Evolutionary conservation across 2,888 invertebrate genomes (phyloP).

Genomic region (Thymelicus lineola): DNA sequence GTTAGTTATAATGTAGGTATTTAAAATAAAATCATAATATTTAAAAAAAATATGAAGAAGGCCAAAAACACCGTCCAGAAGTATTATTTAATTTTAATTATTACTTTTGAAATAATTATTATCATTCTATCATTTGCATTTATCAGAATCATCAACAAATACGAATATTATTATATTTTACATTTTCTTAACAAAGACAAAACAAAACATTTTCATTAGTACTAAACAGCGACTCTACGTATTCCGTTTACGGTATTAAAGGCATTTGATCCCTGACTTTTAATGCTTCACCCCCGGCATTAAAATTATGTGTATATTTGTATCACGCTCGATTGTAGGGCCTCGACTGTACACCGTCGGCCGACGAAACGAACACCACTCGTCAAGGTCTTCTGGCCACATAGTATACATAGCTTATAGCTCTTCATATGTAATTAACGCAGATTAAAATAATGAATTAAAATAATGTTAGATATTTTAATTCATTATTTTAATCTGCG

Average conservation of each 20-base stretch:
- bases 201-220: conserved; percentile 19
- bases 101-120: too few species aligned
- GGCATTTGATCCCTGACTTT: conserved; percentile 86
- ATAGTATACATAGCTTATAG: conserved; percentile 9
- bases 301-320: conserved; percentile 85
- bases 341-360: conserved; percentile 64
- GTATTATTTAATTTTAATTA: too few species aligned
- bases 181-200: neutral
- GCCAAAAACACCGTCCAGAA: too few species aligned
- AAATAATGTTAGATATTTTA: too few species aligned
- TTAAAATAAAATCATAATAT: too few species aligned
- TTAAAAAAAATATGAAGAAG: too few species aligned
- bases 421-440: conserved; percentile 10
- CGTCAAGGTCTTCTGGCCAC: conserved; percentile 73
- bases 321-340: conserved; percentile 84
- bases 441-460: too few species aligned
- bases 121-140: too few species aligned
- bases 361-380: conserved; percentile 71
- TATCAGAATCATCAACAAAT: too few species aligned
- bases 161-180: too few species aligned
- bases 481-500: too few species aligned
- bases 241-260: conserved; percentile 66
- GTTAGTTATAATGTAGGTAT: too few species aligned
- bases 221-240: conserved; percentile 45
- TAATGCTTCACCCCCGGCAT: conserved; percentile 85